Evolutionary conservation across 1,140 invertebrate species (phyloP), one percentile per base, ranked within the genome.

Genomic region (Branchinecta lindahli): DNA sequence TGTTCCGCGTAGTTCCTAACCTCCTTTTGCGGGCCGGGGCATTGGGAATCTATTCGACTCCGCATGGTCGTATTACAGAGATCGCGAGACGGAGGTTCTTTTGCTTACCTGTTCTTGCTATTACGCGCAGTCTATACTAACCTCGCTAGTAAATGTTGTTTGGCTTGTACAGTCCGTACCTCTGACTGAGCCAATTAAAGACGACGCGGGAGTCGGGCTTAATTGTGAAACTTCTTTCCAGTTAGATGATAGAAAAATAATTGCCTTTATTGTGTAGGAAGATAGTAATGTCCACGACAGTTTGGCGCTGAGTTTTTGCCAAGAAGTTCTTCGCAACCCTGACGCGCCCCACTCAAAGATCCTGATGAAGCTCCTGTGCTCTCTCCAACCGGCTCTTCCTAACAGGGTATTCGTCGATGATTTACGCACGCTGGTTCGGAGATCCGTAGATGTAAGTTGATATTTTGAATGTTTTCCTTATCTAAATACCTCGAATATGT

Each of bases 231-330:
- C n/a, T n/a, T n/a, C n/a, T n/a, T n/a, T n/a, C 4, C 2, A 61
- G 52, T 15, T 61, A 20, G 52, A 12, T 61, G 12, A 15, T 15
- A 3, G 52, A 61, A 15, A 12, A 61, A 61, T 15, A 15, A 15
- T 61, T 20, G 6, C 12, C 18, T 61, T 20, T 20, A 4, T 61
- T 61, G 12, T 61, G 18, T 6, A 61, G 52, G 52, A 20, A 61
- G 52, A 61, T 61, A 61, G 12, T 61, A 75, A 74, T 66, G 70
- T 70, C 20, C 75, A 75, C 66, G 74, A 75, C 65, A 69, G 72
- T 10, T 66, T 75, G 66, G 74, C 74, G 44, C 73, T 74, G 61
- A 70, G 72, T 0, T 18, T 75, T 5, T 75, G 73, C 45, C 71
- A 71, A 8, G 73, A 74, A 20, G 73, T 75, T n/a, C 52, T 75